phyloP scores from a whole-genome alignment of 2,888 invertebrate genomes.

The Dioctria linearis region DNA sequence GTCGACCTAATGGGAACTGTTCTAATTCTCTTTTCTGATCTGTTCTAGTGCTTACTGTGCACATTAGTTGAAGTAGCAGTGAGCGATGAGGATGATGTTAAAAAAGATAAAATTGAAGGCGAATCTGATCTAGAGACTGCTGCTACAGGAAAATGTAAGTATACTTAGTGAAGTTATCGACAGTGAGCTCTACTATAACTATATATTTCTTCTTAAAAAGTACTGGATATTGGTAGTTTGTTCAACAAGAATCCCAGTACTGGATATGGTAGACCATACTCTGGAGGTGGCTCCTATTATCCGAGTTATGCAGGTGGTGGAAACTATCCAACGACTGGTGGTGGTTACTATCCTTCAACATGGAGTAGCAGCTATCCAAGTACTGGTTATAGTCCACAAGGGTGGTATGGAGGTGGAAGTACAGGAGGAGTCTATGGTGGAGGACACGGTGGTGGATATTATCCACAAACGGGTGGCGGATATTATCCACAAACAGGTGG shows the following conservation, averaged over 20 bases:
- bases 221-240: slow-evolving; percentile 71
- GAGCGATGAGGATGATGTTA: slow-evolving; percentile 36
- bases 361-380: slow-evolving; percentile 36
- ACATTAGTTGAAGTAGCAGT: background rate
- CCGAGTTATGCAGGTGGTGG: slow-evolving; percentile 50
- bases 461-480: slow-evolving; percentile 51
- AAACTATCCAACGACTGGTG: slow-evolving; percentile 56
- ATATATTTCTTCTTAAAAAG: slow-evolving; percentile 60
- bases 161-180: background rate
- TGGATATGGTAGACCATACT: slow-evolving; percentile 52
- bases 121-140: slow-evolving; percentile 69
- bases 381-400: slow-evolving; percentile 56
- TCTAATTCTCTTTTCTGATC: slow-evolving; percentile 14
- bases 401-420: slow-evolving; percentile 50
- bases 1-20: background rate
- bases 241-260: slow-evolving; percentile 62
- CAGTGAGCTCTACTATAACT: slow-evolving; percentile 4
- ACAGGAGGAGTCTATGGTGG: slow-evolving; percentile 59
- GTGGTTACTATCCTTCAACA: slow-evolving; percentile 11
- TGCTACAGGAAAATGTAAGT: slow-evolving; percentile 70
- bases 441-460: slow-evolving; percentile 59
- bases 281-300: slow-evolving; percentile 53
- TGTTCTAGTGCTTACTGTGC: slow-evolving; percentile 43
- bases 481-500: slow-evolving; percentile 53
- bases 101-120: slow-evolving; percentile 4